Evolutionary conservation across 2,113 vertebrate genomes (phyloP).

Genomic region (Sialia sialis): DNA sequence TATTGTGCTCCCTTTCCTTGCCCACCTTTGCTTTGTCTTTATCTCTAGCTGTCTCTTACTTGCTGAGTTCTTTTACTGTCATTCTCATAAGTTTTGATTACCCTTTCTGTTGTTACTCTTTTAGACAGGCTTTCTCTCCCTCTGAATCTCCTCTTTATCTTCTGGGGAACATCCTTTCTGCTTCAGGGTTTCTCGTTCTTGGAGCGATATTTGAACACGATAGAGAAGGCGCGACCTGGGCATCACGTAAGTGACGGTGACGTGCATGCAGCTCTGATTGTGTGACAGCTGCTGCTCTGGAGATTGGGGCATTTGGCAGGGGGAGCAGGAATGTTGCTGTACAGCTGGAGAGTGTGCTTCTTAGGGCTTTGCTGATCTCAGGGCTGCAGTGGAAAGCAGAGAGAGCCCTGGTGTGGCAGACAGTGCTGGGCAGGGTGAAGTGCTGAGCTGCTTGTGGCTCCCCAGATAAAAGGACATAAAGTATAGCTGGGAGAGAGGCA

Average conservation of each 20-base stretch:
- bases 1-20: background rate
- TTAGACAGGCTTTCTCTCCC: background rate
- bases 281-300: background rate
- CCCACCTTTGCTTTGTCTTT: constrained; percentile 3
- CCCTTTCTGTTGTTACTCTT: background rate
- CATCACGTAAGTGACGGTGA: background rate
- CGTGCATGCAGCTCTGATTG: background rate
- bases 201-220: background rate
- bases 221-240: background rate
- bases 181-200: background rate
- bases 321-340: background rate
- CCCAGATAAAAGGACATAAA: background rate
- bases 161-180: background rate
- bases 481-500: background rate
- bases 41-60: background rate
- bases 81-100: background rate
- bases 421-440: background rate
- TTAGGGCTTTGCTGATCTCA: background rate
- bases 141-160: background rate
- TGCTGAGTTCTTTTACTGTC: background rate
- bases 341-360: background rate
- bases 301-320: background rate
- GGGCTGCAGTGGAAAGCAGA: background rate
- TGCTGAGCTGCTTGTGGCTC: background rate
- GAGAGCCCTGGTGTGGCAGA: background rate